These are phyloP conservation scores for Lepidonotus clava DNA, from an alignment of 2,888 invertebrate species.

Conservation along the genomic window DNA sequence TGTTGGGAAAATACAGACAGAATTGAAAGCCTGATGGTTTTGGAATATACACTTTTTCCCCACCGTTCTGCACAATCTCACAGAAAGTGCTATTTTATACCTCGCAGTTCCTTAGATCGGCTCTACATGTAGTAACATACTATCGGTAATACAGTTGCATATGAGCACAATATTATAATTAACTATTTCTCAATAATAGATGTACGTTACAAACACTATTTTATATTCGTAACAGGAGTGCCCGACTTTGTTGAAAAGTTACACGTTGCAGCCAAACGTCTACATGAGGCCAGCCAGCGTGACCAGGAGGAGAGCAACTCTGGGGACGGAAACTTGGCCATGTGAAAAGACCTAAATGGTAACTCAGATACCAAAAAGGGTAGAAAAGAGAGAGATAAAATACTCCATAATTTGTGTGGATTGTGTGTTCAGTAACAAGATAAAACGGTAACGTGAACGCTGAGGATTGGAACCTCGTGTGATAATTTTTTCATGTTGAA, in stretches of 20 bases:
- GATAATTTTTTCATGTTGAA: too few relatives aligned
- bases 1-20: too few relatives aligned
- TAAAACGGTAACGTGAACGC: too few relatives aligned
- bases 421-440: too few relatives aligned
- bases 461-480: too few relatives aligned
- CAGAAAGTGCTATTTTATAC: neutral
- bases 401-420: too few relatives aligned
- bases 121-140: neutral
- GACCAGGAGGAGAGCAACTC: neutral
- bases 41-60: neutral
- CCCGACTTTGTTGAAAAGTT: slow-evolving; percentile 80
- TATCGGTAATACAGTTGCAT: neutral
- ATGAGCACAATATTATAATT: neutral
- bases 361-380: too few relatives aligned
- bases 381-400: too few relatives aligned
- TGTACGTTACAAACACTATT: neutral
- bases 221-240: slow-evolving; percentile 71
- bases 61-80: neutral
- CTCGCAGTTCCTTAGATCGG: neutral
- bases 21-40: neutral
- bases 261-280: slow-evolving; percentile 77
- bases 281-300: slow-evolving; percentile 63
- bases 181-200: neutral
- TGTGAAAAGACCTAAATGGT: too few relatives aligned
- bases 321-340: neutral